Conservation (phyloP, 1,140 invertebrate species). For the Artemia franciscana region DNA sequence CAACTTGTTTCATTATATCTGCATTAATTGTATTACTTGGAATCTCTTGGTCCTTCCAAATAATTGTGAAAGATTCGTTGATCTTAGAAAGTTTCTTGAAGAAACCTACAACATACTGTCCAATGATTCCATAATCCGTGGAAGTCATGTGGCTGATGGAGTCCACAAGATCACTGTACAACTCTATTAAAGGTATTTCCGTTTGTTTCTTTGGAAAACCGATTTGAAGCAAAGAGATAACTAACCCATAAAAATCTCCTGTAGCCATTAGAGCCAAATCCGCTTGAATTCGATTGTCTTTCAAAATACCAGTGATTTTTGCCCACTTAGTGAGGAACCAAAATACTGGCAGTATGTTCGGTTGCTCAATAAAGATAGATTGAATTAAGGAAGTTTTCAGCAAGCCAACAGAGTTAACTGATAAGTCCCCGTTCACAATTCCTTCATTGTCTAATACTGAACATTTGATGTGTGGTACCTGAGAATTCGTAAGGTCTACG, state of each 20-base stretch:
- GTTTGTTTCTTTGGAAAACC: background rate
- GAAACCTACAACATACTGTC: background rate
- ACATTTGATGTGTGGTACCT: background rate
- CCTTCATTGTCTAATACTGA: background rate
- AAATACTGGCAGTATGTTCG: background rate
- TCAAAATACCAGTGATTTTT: background rate
- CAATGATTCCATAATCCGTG: background rate
- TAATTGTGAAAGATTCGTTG: background rate
- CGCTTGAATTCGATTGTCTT: background rate
- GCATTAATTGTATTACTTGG: background rate
- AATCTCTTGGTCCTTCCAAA: background rate
- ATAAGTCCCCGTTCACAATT: background rate
- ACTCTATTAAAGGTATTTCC: background rate
- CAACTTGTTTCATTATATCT: background rate
- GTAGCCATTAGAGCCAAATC: background rate
- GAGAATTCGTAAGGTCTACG: background rate
- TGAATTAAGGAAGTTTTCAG: conserved; percentile 1
- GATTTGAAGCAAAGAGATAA: background rate
- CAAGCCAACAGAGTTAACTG: background rate
- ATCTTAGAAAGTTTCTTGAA: background rate
- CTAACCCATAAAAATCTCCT: conserved; percentile 2
- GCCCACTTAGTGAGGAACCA: conserved; percentile 1
- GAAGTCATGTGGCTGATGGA: background rate
- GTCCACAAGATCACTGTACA: background rate
- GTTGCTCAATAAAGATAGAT: background rate